These are phyloP conservation scores for Caenorhabditis inopinata DNA, from an alignment of 1,140 invertebrate genomes.

Conservation along the genomic window DNA sequence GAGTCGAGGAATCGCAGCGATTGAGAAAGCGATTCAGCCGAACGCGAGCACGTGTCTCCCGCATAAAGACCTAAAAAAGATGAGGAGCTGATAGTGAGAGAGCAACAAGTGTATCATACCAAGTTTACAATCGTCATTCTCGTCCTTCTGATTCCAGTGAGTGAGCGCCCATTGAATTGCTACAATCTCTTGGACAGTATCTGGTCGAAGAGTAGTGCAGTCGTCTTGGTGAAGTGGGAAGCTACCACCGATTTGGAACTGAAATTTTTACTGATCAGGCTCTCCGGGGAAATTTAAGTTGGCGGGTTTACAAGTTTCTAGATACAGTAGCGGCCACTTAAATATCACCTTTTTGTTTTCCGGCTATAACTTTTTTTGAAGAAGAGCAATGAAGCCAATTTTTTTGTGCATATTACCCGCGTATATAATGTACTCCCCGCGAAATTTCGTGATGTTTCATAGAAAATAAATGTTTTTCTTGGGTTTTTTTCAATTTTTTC, in stretches of 20 bases:
- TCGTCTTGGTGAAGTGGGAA: constrained; percentile 59
- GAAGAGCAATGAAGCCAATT: no score
- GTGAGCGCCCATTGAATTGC: constrained; percentile 64
- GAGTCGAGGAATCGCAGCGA: constrained; percentile 61
- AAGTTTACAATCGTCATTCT: constrained; percentile 49
- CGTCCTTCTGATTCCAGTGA: constrained; percentile 55
- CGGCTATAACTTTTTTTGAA: no score
- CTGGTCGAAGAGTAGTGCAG: constrained; percentile 52
- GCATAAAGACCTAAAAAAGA: constrained; percentile 58
- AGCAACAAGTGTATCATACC: constrained; percentile 24
- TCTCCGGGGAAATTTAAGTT: no score
- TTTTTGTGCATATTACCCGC: no score
- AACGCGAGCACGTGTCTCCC: constrained; percentile 61
- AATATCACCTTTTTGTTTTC: no score
- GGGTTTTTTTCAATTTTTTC: no score
- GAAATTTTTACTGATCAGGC: no score
- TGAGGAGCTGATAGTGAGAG: not conserved
- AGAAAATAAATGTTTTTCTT: no score
- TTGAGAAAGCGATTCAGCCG: constrained; percentile 62
- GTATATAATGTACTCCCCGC: no score
- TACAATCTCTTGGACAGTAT: constrained; percentile 63
- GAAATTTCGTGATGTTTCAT: no score
- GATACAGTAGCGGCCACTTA: no score
- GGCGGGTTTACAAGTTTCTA: no score
- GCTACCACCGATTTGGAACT: constrained; percentile 60